Evolutionary conservation across 2,888 invertebrate species (phyloP), one percentile per base, ranked within the genome.

Genomic region (Nephrotoma guestfalica): DNA sequence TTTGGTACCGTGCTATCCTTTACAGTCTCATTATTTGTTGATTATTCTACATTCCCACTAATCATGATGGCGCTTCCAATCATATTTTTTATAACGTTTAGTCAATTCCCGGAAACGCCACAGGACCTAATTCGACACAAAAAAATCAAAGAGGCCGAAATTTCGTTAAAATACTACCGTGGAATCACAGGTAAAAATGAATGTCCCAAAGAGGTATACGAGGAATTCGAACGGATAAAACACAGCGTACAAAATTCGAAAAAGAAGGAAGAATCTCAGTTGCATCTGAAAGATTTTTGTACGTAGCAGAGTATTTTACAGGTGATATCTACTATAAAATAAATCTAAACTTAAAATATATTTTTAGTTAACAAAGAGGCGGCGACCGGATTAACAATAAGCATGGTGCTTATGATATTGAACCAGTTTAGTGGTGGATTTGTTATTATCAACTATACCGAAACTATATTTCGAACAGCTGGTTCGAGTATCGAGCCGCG

Each of bases 371-470:
- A 84, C 6, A 84, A 84, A 83, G 6, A 71, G 18, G 43, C 42
- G 2, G n/a, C 43, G 7, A 45, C 18, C 11, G 83, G 40, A 83
- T 43, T 83, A 6, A 84, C 43, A 51, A 43, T 51, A 4, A 6
- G 45, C 18, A 83, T 86, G 5, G 13, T 43, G 15, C 88, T 91
- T 0, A 88, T 89, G 2, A 18, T 88, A 42, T 88, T 90, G 0
- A 90, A 90, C 87, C 90, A 90, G 57, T 89, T 89, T 85, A 89
- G 90, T 43, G 90, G 91, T 3, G 88, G 88, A 11, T 91, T 90
- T 84, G 89, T 90, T 7, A 89, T 91, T 83, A 88, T 90, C 2
- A 91, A 90, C 86, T 91, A 91, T 86, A 90, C 91, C 88, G 89
- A 91, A 13, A 88, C 88, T 15, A 90, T 91, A 51, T 91, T 91